These are phyloP conservation scores for Crax fasciolata DNA, from an alignment of 2,797 vertebrate species.

Conservation along the genomic window DNA sequence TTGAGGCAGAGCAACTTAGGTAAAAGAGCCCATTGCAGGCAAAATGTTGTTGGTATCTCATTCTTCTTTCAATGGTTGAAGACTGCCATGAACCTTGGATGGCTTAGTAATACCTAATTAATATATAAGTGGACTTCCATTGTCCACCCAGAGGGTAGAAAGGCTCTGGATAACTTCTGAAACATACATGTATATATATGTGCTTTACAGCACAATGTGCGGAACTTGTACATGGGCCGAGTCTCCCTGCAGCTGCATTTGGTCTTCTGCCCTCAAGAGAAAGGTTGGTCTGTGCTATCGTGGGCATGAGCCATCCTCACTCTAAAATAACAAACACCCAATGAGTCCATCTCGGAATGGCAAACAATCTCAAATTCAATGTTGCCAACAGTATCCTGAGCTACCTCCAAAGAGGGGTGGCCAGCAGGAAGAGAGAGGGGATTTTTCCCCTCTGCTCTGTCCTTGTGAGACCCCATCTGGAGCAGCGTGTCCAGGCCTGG, in stretches of 20 bases:
- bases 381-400: too few species aligned
- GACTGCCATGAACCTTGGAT: not conserved
- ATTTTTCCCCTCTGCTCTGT: too few species aligned
- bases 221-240: not conserved
- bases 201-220: rapidly evolving
- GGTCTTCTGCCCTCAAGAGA: not conserved
- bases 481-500: too few species aligned
- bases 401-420: too few species aligned
- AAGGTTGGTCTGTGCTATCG: not conserved
- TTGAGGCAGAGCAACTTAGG: not conserved
- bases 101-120: conserved; percentile 28
- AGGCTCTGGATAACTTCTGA: not conserved
- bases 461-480: too few species aligned
- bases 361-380: not conserved
- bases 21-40: not conserved
- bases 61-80: conserved; percentile 3
- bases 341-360: not conserved
- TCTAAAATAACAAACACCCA: not conserved
- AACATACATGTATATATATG: too few species aligned
- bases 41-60: rapidly evolving
- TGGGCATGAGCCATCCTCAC: not conserved
- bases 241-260: not conserved
- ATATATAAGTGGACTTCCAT: not conserved
- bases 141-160: not conserved
- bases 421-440: too few species aligned